Percentiles rank a stretch among this genome's conserved stretches.
Conservation (phyloP, 2,888 invertebrate species). For the Agrochola macilenta region DNA sequence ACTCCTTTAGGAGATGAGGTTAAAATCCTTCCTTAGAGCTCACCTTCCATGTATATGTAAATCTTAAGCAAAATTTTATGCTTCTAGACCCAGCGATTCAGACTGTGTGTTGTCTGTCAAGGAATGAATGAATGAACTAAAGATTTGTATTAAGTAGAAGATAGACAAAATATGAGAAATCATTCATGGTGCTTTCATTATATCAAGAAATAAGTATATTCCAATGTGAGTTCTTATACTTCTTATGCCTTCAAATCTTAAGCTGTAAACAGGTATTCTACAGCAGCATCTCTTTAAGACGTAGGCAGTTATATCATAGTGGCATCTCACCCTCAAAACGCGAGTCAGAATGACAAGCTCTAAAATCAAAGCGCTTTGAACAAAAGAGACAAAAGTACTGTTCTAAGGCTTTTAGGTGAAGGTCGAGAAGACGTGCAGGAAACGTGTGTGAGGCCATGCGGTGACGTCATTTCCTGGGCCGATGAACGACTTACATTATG, state of each 20-base stretch:
- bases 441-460: constrained; percentile 76
- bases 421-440: constrained; percentile 83
- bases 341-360: constrained; percentile 39
- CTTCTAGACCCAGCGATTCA: too few species aligned
- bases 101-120: too few species aligned
- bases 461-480: constrained; percentile 86
- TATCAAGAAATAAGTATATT: too few species aligned
- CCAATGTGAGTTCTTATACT: neutral
- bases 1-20: too few species aligned
- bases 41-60: too few species aligned
- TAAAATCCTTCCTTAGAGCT: too few species aligned
- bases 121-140: too few species aligned
- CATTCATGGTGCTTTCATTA: neutral
- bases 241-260: neutral
- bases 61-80: too few species aligned
- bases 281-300: neutral
- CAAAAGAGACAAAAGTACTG: constrained; percentile 61
- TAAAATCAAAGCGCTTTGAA: constrained; percentile 50
- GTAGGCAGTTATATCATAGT: constrained; percentile 9
- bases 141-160: neutral
- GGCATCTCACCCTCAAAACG: constrained; percentile 20
- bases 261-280: neutral
- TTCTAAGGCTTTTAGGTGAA: constrained; percentile 83
- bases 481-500: constrained; percentile 77
- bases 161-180: neutral